phyloP scores from a whole-genome alignment of 2,113 vertebrate genomes.

The Acrocephalus kingi region DNA sequence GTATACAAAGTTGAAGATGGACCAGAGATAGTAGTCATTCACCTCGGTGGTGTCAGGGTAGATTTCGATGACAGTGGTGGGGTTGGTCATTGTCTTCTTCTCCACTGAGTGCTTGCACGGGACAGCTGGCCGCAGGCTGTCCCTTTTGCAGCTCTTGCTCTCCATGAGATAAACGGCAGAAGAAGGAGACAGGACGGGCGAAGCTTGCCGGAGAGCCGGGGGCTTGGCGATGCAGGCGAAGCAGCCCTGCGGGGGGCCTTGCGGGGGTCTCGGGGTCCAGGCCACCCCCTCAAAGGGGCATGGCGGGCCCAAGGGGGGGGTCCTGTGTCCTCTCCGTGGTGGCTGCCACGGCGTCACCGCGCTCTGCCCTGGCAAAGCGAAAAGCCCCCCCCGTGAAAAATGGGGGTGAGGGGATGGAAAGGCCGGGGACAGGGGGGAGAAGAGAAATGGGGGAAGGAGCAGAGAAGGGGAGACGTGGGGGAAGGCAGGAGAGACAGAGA shows the following conservation, averaged over 20 bases:
- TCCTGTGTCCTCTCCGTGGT: conserved; percentile 80
- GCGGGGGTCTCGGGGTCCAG: conserved; percentile 71
- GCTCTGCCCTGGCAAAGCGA: conserved; percentile 12
- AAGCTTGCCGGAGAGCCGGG: conserved; percentile 62
- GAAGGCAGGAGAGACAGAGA: neutral
- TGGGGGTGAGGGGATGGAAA: neutral
- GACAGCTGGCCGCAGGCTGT: conserved; percentile 64
- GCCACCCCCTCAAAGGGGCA: conserved; percentile 77
- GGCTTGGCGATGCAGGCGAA: conserved; percentile 77
- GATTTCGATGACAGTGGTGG: conserved; percentile 76
- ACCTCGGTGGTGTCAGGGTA: conserved; percentile 79
- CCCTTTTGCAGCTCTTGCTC: conserved; percentile 75
- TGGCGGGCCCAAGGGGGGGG: conserved; percentile 63
- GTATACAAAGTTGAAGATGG: conserved; percentile 87
- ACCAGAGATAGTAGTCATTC: conserved; percentile 84
- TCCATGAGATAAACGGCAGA: conserved; percentile 78
- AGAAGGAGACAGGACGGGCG: conserved; percentile 55
- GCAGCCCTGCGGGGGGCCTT: conserved; percentile 69
- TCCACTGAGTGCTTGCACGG: conserved; percentile 77
- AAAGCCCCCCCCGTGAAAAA: neutral
- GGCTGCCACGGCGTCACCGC: conserved; percentile 49
- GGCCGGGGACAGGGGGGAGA: neutral
- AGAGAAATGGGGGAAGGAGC: neutral
- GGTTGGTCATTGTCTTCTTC: conserved; percentile 79
- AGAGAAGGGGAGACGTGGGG: neutral